These are phyloP conservation scores for Ichneumoninae sp. DNA, from an alignment of 2,888 invertebrate genomes.

Conservation along the genomic window DNA sequence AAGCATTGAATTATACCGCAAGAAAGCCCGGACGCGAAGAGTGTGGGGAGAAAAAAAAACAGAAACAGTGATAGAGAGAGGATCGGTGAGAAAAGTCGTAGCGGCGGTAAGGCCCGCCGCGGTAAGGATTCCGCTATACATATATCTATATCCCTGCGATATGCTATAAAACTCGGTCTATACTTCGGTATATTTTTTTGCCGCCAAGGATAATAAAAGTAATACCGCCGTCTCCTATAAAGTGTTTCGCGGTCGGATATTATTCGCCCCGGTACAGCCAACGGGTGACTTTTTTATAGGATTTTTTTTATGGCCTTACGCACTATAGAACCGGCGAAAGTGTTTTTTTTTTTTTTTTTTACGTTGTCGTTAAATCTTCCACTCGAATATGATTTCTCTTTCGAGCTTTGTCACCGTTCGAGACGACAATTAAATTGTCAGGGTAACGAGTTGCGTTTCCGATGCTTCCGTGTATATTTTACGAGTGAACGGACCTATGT, in stretches of 20 bases:
- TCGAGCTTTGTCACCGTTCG: not conserved
- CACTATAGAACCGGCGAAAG: constrained; percentile 44
- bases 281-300: constrained; percentile 10
- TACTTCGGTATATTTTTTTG: constrained; percentile 65
- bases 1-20: constrained; percentile 60
- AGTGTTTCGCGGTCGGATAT: constrained; percentile 68
- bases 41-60: not conserved
- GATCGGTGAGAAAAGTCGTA: constrained; percentile 53
- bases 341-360: constrained; percentile 34
- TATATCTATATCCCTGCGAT: not conserved
- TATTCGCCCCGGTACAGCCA: constrained; percentile 64
- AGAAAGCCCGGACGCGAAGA: constrained; percentile 5
- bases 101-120: constrained; percentile 5
- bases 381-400: not conserved
- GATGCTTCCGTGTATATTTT: not conserved
- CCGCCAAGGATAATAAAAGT: constrained; percentile 75
- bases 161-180: constrained; percentile 52
- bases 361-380: constrained; percentile 7
- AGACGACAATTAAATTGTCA: constrained; percentile 4
- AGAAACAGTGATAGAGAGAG: constrained; percentile 4
- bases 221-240: constrained; percentile 73
- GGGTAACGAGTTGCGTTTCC: not conserved
- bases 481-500: not conserved
- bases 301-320: constrained; percentile 67
- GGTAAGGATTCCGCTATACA: not conserved